phyloP scores from a whole-genome alignment of 2,888 invertebrate genomes.

The Phlogophora meticulosa region DNA sequence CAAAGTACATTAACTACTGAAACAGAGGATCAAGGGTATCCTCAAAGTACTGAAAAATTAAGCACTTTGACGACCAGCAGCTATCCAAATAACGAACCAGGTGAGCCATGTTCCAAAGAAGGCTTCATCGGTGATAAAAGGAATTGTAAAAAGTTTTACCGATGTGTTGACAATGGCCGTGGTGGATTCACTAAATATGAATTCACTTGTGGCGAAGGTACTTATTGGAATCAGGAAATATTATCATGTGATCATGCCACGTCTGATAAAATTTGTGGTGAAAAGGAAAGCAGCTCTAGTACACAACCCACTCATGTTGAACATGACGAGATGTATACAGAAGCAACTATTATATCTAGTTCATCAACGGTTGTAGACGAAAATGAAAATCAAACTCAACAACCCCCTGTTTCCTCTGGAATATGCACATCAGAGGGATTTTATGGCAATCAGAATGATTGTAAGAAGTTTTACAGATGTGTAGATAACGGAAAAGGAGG shows the following conservation, averaged over 20 bases:
- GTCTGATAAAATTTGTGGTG: slow-evolving; percentile 50
- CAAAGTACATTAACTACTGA: slow-evolving; percentile 22
- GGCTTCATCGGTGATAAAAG: slow-evolving; percentile 92
- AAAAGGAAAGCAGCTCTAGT: slow-evolving; percentile 53
- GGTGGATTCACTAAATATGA: slow-evolving; percentile 92
- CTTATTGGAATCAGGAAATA: slow-evolving; percentile 94
- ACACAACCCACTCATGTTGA: slow-evolving; percentile 51
- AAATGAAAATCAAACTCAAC: slow-evolving; percentile 53
- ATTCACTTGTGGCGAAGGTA: slow-evolving; percentile 94
- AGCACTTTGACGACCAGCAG: slow-evolving; percentile 24
- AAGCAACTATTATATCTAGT: slow-evolving; percentile 55
- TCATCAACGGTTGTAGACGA: slow-evolving; percentile 44
- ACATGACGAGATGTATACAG: slow-evolving; percentile 60
- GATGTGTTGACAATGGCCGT: slow-evolving; percentile 93
- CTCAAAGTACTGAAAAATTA: slow-evolving; percentile 44
- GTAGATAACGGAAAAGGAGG: slow-evolving; percentile 91
- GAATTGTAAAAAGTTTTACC: slow-evolving; percentile 94
- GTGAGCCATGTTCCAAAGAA: slow-evolving; percentile 46
- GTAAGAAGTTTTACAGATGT: slow-evolving; percentile 94
- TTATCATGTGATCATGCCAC: slow-evolving; percentile 93
- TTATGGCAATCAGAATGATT: slow-evolving; percentile 92
- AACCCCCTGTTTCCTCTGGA: slow-evolving; percentile 53
- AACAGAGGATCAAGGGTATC: slow-evolving; percentile 36
- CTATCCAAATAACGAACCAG: slow-evolving; percentile 29
- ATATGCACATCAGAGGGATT: slow-evolving; percentile 92